Percentiles rank a stretch among this genome's conserved stretches.
Conservation (phyloP, 2,888 invertebrate species). For the Anthophora plumipes region DNA sequence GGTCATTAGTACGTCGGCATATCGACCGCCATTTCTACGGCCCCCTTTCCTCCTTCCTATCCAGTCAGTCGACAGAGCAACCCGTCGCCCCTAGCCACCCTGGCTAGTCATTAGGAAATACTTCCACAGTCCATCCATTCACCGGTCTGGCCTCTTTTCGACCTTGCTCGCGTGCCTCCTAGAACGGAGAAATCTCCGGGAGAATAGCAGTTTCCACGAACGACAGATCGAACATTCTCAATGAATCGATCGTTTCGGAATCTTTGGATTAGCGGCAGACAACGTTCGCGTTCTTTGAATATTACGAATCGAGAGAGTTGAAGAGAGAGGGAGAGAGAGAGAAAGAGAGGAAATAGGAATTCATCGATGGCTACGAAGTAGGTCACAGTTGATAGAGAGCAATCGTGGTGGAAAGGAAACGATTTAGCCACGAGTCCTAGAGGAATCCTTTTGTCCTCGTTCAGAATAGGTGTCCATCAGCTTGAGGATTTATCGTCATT, state of each 20-base stretch:
- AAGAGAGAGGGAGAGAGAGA: too few relatives aligned
- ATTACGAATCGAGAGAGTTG: background rate
- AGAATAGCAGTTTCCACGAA: background rate
- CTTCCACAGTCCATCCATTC: constrained; percentile 80
- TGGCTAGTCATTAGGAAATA: constrained; percentile 82
- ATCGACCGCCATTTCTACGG: constrained; percentile 78
- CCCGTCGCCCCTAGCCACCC: constrained; percentile 57
- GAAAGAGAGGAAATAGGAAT: background rate
- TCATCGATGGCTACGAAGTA: background rate
- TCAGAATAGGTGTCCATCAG: background rate
- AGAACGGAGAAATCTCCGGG: background rate
- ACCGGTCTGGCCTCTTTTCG: constrained; percentile 64
- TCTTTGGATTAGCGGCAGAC: background rate
- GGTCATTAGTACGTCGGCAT: constrained; percentile 83
- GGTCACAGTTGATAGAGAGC: constrained; percentile 3
- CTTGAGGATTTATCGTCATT: background rate
- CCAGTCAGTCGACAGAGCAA: constrained; percentile 40
- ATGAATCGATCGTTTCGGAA: constrained; percentile 11
- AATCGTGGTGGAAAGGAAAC: constrained; percentile 17
- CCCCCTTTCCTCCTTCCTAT: constrained; percentile 37
- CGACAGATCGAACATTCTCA: constrained; percentile 7
- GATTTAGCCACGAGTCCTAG: background rate
- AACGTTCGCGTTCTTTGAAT: constrained; percentile 15
- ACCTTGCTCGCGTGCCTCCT: constrained; percentile 44
- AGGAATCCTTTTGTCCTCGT: constrained; percentile 7